Evolutionary conservation across 2,797 vertebrate species (phyloP).

Genomic region (Lacerta viridis): DNA sequence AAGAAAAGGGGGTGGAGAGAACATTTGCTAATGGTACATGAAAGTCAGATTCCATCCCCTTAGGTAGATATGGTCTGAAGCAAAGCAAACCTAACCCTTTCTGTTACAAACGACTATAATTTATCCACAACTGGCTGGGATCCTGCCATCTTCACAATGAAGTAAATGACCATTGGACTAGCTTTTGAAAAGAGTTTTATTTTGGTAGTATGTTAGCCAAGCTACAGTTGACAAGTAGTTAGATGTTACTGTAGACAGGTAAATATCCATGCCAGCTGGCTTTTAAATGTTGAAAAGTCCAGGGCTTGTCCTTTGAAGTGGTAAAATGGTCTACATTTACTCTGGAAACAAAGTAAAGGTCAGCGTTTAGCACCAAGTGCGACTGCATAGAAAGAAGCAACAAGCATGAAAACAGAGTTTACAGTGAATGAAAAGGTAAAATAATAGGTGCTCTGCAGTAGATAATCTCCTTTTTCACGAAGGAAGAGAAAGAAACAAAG

Average conservation of each 20-base stretch:
- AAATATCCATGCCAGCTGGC: slow-evolving; percentile 41
- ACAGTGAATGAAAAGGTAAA: slow-evolving; percentile 68
- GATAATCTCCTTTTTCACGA: slow-evolving; percentile 62
- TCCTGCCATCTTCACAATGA: slow-evolving; percentile 12
- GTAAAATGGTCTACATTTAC: slow-evolving; percentile 60
- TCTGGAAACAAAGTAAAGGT: slow-evolving; percentile 66
- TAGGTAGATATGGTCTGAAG: neutral
- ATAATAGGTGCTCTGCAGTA: slow-evolving; percentile 61
- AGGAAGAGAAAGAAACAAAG: slow-evolving; percentile 52
- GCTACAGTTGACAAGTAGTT: slow-evolving; percentile 43
- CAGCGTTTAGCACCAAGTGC: slow-evolving; percentile 55
- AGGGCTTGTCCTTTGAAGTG: slow-evolving; percentile 65
- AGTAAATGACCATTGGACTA: neutral
- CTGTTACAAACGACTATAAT: neutral
- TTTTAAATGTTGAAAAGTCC: slow-evolving; percentile 56
- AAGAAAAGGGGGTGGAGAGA: neutral
- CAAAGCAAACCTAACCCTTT: neutral
- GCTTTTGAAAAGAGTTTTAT: slow-evolving; percentile 4
- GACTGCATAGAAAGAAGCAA: slow-evolving; percentile 53
- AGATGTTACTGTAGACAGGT: slow-evolving; percentile 45
- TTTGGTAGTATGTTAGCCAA: slow-evolving; percentile 28
- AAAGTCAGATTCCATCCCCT: neutral
- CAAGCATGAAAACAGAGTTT: slow-evolving; percentile 67
- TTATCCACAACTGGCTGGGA: slow-evolving; percentile 6
- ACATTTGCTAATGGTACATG: neutral